Evolutionary conservation across 2,888 invertebrate genomes (phyloP).

Genomic region (Hipparchia sbordonii): DNA sequence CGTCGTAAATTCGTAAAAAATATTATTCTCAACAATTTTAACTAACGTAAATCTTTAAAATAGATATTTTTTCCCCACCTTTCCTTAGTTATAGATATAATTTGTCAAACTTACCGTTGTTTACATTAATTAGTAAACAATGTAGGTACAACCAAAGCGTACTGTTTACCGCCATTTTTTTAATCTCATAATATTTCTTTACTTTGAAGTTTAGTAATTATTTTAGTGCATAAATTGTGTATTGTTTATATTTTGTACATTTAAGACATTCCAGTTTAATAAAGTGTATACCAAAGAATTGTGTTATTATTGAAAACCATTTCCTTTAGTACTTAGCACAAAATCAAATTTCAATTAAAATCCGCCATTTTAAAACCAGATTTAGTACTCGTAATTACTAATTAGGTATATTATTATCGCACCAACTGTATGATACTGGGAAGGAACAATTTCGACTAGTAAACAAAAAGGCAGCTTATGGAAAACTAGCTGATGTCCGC

Average conservation of each 20-base stretch:
- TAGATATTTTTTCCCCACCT: conserved; percentile 31
- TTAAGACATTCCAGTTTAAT: conserved; percentile 73
- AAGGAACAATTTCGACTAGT: too few species aligned
- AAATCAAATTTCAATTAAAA: background rate
- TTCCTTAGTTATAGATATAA: conserved; percentile 35
- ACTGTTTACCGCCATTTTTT: conserved; percentile 53
- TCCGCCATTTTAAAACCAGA: too few species aligned
- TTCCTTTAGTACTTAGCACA: background rate
- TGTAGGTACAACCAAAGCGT: conserved; percentile 41
- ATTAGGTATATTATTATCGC: too few species aligned
- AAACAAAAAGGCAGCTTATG: too few species aligned
- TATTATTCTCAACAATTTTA: background rate
- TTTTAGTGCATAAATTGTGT: conserved; percentile 52
- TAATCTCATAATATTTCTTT: conserved; percentile 32
- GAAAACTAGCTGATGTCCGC: too few species aligned
- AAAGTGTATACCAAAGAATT: conserved; percentile 65
- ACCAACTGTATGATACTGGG: too few species aligned
- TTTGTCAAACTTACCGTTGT: conserved; percentile 37
- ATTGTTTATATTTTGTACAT: conserved; percentile 61
- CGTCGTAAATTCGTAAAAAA: background rate
- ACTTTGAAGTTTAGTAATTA: conserved; percentile 43
- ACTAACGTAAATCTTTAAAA: conserved; percentile 2
- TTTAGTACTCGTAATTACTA: too few species aligned
- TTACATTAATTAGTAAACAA: conserved; percentile 43
- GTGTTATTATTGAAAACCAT: conserved; percentile 45